Base-by-base conservation (phyloP, 2,888 invertebrate genomes). In the Exocentrus adspersus region DNA sequence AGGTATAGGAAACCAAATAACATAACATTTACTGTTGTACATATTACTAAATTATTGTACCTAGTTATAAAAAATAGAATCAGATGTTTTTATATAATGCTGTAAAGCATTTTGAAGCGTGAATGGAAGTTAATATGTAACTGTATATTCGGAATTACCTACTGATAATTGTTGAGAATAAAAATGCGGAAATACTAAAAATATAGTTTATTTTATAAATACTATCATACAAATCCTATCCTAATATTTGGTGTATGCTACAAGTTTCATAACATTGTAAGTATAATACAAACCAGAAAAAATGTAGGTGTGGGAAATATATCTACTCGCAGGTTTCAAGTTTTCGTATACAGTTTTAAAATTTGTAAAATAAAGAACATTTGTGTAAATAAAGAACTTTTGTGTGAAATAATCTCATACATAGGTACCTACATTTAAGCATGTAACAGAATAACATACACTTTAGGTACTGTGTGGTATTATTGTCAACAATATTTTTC, bases 1-100 rank as follows among this genome's bases (percentile, higher is more conserved):
- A 60, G 21, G 46, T 48, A 60, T 59, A 53, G 17, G 19, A 63
- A 53, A 63, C 63, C 63, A 63, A 63, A 63, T 63, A 63, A 63
- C 63, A 63, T 37, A 57, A 54, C 41, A 41, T 20, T 54, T 53
- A 54, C 17, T 16, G 19, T 59, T 63, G 63, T 63, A 63, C 45
- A 63, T 63, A 63, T 24, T 54, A 63, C 63, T 63, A 63, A 63
- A 63, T 59, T 63, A 37, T 57, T 62, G 45, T 54, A 43, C 50
- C 24, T 59, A 48, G 48, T 28, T 48, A 16, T 28, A 48, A 48
- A 37, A 32, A n/a, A n/a, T n/a, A n/a, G n/a, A n/a, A n/a, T n/a
- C n/a, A n/a, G 6, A 41, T 42, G 53, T 54, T 43, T 21, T 24
- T 43, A 28, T 28, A 28, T 54, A 43, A 54, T 41, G 21, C 28